phyloP scores from a whole-genome alignment of 1,140 invertebrate species.

The Trachymyrmex septentrionalis region DNA sequence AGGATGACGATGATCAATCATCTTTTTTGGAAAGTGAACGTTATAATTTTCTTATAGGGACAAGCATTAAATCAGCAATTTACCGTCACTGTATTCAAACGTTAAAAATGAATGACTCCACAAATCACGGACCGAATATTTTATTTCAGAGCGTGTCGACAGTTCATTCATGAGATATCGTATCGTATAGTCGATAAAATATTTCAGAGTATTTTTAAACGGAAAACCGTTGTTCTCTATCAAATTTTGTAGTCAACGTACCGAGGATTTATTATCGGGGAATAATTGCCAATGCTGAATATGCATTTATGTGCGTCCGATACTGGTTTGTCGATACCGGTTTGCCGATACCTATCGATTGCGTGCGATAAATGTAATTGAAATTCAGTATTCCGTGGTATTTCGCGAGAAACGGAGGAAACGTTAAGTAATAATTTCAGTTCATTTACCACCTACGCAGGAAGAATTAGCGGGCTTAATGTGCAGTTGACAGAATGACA shows the following conservation, averaged over 20 bases:
- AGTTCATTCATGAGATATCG: neutral
- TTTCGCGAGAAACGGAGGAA: slow-evolving; percentile 23
- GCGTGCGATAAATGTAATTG: slow-evolving; percentile 3
- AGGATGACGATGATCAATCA: neutral
- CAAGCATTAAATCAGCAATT: slow-evolving; percentile 23
- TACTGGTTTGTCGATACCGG: neutral
- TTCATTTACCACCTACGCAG: slow-evolving; percentile 64
- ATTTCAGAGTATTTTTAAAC: slow-evolving; percentile 10
- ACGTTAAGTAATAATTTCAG: slow-evolving; percentile 63
- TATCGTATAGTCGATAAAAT: slow-evolving; percentile 38
- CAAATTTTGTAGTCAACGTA: slow-evolving; percentile 19
- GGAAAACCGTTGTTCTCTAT: slow-evolving; percentile 12
- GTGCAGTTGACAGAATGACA: slow-evolving; percentile 60
- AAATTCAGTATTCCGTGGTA: slow-evolving; percentile 19
- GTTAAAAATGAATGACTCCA: slow-evolving; percentile 37
- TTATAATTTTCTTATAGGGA: slow-evolving; percentile 3
- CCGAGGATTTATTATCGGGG: slow-evolving; percentile 12
- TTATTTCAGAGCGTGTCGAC: slow-evolving; percentile 37
- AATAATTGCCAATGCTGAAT: slow-evolving; percentile 35
- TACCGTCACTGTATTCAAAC: neutral
- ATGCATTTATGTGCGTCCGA: slow-evolving; percentile 6
- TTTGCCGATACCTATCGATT: slow-evolving; percentile 17
- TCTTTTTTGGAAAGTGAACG: neutral
- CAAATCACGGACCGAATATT: slow-evolving; percentile 33
- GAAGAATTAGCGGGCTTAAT: slow-evolving; percentile 47